Evolutionary conservation across 2,888 invertebrate species (phyloP).

Genomic region (Muschampia plurimacula): DNA sequence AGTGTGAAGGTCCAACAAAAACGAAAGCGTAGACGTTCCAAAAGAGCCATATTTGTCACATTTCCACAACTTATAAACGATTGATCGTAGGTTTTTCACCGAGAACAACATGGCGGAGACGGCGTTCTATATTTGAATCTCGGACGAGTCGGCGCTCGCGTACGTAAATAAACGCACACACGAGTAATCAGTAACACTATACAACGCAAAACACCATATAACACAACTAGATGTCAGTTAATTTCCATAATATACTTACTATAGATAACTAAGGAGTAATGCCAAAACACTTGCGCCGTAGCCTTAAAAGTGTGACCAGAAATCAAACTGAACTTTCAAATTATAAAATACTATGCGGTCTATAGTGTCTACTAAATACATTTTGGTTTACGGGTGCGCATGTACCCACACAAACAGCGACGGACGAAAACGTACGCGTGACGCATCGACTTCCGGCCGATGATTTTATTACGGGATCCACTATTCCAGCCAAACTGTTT

Average conservation of each 20-base stretch:
- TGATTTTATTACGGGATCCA: constrained; percentile 81
- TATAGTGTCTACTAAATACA: constrained; percentile 56
- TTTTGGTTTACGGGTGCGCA: constrained; percentile 51
- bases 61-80: constrained; percentile 68
- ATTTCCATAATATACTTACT: constrained; percentile 48
- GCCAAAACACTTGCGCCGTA: constrained; percentile 48
- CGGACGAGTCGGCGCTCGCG: constrained; percentile 86
- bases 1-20: not conserved
- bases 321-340: constrained; percentile 50
- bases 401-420: constrained; percentile 72
- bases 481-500: constrained; percentile 56
- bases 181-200: constrained; percentile 82
- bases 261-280: constrained; percentile 37
- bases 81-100: constrained; percentile 82
- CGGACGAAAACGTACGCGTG: constrained; percentile 79
- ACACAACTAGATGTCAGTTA: constrained; percentile 53
- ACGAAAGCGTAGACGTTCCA: constrained; percentile 11
- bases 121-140: constrained; percentile 85
- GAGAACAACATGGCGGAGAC: constrained; percentile 85
- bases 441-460: constrained; percentile 84
- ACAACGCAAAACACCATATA: constrained; percentile 67
- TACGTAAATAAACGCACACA: constrained; percentile 86
- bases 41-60: constrained; percentile 59
- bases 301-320: constrained; percentile 35
- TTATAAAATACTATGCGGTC: constrained; percentile 55